Base-by-base conservation (phyloP, 2,888 invertebrate genomes). In the Neelides folsomi region DNA sequence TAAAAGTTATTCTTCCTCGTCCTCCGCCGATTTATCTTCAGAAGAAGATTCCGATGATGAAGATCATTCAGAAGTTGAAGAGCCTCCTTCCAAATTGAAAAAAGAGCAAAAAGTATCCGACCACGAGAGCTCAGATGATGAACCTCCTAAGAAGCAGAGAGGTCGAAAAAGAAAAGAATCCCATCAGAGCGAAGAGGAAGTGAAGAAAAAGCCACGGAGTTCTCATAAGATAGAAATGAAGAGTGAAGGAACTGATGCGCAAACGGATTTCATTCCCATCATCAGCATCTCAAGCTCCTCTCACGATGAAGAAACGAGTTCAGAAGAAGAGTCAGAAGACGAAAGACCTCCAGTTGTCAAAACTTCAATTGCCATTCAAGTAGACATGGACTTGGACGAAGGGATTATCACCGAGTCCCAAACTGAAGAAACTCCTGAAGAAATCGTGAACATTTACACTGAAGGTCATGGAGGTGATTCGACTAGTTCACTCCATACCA, bases 321-420 rank as follows among this genome's bases (percentile, higher is more conserved):
- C 41, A 16, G 40, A 39, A 27, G 46, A 27, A 52, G 49, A 51
- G 13, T 40, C 41, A 1, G 53, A 55, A 2, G 58, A 56, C 1
- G 61, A 57, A 10, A 19, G 51, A 34, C 55, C 58, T 9, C 47
- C 43, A 2, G 53, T 53, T 15, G 50, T 48, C 38, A 63, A 59
- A 48, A 50, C 51, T 8, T 49, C 52, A 12, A 62, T 64, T 37
- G 59, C 62, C 1, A 58, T 57, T 38, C 64, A 64, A 52, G 61
- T 62, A 8, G 64, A 64, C 41, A 59, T 64, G 60, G 64, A 64
- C 40, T 44, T 50, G 6, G 64, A 63, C 42, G 63, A 63, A 51
- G 52, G 50, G 18, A 53, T 56, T 15, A 52, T 51, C 36, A 18
- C 44, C 39, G 38, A 43, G 16, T 27, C 45, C 13, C 41, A 39